Evolutionary conservation across 2,888 invertebrate species (phyloP).

Genomic region (Heterodera filipjevi): DNA sequence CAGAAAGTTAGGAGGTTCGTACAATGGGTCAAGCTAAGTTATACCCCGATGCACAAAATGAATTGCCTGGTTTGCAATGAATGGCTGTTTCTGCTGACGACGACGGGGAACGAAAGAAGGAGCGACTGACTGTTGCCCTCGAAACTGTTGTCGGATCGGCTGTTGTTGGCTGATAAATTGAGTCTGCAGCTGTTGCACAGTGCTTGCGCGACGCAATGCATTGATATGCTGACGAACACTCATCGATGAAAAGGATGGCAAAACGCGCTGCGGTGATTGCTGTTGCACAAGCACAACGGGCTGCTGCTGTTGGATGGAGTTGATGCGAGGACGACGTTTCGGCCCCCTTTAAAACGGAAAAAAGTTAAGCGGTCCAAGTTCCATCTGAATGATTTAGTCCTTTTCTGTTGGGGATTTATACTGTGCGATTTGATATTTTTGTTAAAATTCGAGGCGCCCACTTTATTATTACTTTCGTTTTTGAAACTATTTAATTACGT

Average conservation of each 20-base stretch:
- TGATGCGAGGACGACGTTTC: not conserved
- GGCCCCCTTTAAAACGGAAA: not conserved
- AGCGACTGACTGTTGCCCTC: not conserved
- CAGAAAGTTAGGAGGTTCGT: constrained; percentile 45
- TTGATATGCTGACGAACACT: constrained; percentile 33
- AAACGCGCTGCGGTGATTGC: not conserved
- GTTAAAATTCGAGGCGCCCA: no score
- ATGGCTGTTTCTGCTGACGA: constrained; percentile 14
- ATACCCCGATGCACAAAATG: not conserved
- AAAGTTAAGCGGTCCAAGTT: no score
- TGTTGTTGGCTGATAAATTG: constrained; percentile 21
- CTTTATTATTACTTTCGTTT: no score
- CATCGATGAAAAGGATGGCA: not conserved
- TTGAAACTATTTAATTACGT: not conserved
- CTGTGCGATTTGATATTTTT: no score
- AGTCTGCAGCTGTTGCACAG: constrained; percentile 21
- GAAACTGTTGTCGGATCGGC: not conserved
- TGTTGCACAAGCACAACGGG: constrained; percentile 25
- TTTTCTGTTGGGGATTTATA: no score
- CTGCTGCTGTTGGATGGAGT: not conserved
- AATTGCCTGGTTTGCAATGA: not conserved
- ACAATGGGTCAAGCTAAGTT: constrained; percentile 37
- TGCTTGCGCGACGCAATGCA: constrained; percentile 26
- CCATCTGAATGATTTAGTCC: no score
- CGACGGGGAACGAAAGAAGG: constrained; percentile 8